Base-by-base conservation (phyloP, 1,140 invertebrate genomes). In the Sweltsa coloradensis region DNA sequence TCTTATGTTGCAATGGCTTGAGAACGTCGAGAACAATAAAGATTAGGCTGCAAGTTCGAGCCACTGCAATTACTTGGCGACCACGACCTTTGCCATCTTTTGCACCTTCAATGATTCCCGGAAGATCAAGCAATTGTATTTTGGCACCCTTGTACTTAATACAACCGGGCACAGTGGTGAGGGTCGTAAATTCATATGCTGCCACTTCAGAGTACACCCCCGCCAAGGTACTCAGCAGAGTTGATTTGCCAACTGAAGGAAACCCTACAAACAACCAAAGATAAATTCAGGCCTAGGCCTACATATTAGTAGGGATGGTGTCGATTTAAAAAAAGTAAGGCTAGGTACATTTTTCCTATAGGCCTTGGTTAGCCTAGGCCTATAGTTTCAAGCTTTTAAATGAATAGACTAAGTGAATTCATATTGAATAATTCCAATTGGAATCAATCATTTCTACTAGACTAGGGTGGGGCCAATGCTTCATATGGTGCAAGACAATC, bases 81-180 rank as follows among this genome's bases (percentile, higher is more conserved):
- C 97, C 95, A 67, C 95, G 68, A 71, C 95, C 94, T 70, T 98
- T 97, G 29, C 90, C 90, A 66, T 99, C 97, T 65, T 99, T 99
- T n/a, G 97, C 97, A 54, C 97, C 97, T 73, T 99, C 97, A 62
- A 99, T 99, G 66, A 99, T 99, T 72, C 97, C 97, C 51, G 97
- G 97, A 51, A 99, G 75, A 83, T 99, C 97, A 3, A 99, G 71
- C 21, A 99, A 68, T 76, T 95, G 93, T 64, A 99, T 96, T 76
- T 99, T 99, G 51, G 96, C 97, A 53, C 97, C 97, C 70, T 99
- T 99, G 64, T 99, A 99, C 69, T 95, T 92, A 57, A 99, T 99
- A 63, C 97, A 97, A 39, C 97, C 97, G 43, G 97, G 97, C 18
- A 99, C 97, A 45, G 97, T 99, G 2, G 97, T 99, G 0, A 99